These are phyloP conservation scores for Lophura nycthemera DNA, from an alignment of 2,113 vertebrate genomes.

Conservation along the genomic window DNA sequence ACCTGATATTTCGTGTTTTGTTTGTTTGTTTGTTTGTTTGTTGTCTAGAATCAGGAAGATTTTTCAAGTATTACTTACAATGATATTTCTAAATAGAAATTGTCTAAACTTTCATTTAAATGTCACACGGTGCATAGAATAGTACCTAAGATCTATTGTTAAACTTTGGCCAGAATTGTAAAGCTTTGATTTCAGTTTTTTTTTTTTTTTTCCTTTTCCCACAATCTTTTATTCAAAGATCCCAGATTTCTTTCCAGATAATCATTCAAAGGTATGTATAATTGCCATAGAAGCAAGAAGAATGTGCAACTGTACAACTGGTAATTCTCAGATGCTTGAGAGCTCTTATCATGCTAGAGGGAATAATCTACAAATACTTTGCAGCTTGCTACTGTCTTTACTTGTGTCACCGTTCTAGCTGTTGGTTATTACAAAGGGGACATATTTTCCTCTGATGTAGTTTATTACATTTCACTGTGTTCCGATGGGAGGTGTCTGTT, in stretches of 20 bases:
- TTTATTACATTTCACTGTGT: background rate
- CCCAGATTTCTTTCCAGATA: background rate
- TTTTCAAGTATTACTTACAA: background rate
- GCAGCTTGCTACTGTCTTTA: background rate
- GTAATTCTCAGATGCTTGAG: background rate
- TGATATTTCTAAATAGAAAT: rapidly evolving
- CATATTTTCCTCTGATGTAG: rapidly evolving
- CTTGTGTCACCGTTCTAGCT: rapidly evolving
- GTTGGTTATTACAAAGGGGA: background rate
- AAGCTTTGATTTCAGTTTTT: background rate
- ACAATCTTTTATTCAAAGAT: background rate
- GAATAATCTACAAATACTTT: background rate
- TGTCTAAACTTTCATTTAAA: background rate
- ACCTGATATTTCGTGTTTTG: background rate
- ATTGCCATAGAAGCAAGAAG: background rate
- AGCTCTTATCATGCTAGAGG: background rate
- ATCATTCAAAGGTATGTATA: background rate
- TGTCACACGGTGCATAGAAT: rapidly evolving
- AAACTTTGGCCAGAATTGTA: background rate
- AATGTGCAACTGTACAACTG: background rate
- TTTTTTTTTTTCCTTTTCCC: background rate
- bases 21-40: too few relatives aligned
- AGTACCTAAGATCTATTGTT: background rate
- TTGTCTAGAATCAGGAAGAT: background rate
- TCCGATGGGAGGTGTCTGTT: background rate